A percentile compares a stretch with the other conserved stretches of the same genome.
phyloP scores from a whole-genome alignment of 2,797 vertebrate genomes.

The Pseudochirops corinnae region DNA sequence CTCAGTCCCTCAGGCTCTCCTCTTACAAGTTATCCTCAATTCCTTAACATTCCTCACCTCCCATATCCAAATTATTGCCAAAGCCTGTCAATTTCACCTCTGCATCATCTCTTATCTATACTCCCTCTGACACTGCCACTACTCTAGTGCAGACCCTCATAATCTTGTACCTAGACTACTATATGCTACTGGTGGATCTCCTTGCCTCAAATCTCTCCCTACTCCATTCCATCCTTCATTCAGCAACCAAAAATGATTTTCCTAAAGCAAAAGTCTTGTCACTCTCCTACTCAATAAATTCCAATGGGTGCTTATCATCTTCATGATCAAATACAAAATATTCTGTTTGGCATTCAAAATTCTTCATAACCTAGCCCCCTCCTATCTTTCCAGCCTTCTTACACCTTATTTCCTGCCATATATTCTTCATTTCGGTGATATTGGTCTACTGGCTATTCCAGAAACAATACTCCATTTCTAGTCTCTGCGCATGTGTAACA shows the following conservation, averaged over 20 bases:
- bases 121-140: neutral
- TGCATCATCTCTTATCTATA: neutral
- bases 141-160: neutral
- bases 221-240: neutral
- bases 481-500: neutral
- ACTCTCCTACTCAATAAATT: neutral
- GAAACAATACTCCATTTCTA: neutral
- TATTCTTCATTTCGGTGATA: neutral
- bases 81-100: neutral
- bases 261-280: neutral
- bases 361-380: neutral
- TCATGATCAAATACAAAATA: neutral
- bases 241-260: neutral
- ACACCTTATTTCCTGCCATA: neutral
- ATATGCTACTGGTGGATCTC: rapidly evolving
- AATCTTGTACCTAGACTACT: neutral
- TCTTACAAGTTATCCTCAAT: neutral
- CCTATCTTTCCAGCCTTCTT: neutral
- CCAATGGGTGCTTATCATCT: neutral
- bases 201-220: neutral
- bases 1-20: neutral
- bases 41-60: neutral
- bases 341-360: neutral
- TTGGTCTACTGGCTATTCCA: neutral
- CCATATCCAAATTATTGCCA: neutral